Evolutionary conservation across 2,888 invertebrate species (phyloP), one percentile per base, ranked within the genome.

Genomic region (Esperia sulphurella): DNA sequence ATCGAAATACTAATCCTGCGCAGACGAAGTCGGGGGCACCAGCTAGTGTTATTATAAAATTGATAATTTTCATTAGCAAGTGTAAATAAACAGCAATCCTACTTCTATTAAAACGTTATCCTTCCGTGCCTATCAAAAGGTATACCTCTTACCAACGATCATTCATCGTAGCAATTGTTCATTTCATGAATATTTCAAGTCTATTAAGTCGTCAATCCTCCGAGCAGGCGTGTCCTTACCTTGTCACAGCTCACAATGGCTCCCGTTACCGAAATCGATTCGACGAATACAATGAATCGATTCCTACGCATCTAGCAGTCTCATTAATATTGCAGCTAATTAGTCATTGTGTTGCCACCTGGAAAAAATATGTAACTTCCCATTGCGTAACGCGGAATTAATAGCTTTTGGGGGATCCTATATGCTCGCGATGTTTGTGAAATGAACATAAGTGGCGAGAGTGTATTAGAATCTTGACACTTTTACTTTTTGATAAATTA

Each of bases 241-340:
- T 52, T 46, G 53, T 52, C 53, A 51, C 51, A 45, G 45, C 42
- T 21, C 35, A 74, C 73, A 75, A 75, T 73, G 64, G 61, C 67
- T 63, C 55, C 69, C 59, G 68, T 53, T 62, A 59, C 52, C 53
- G 31, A 58, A 59, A 68, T 63, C 65, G 59, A 67, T 63, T 64
- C 58, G 54, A 46, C 63, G 21, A 55, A 64, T 62, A 69, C 68
- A 70, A 71, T 71, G 65, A 54, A 69, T 52, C 53, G 59, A 59
- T 63, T 54, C 63, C 60, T 66, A 73, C 69, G 67, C 67, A 54
- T 49, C 50, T 37, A 50, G 48, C 46, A 50, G 47, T 13, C 54
- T 53, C 39, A 48, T 54, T 45, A 45, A 44, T 51, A 50, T 49
- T 49, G 43, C 52, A 35, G 14, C 21, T 58, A 58, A 59, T 63